phyloP scores from a whole-genome alignment of 2,888 invertebrate species.

The Tetramorium bicarinatum region DNA sequence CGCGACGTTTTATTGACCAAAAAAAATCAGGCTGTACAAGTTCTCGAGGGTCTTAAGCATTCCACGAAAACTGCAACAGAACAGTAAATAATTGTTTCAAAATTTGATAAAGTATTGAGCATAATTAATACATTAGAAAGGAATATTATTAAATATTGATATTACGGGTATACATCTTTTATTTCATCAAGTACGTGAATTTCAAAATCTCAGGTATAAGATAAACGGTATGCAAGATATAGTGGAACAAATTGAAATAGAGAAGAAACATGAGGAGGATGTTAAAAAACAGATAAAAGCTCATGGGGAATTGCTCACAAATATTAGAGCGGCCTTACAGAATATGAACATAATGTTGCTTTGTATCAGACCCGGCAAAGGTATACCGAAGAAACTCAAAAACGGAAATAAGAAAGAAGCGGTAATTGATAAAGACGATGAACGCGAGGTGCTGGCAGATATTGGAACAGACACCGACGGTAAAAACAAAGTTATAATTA shows the following conservation, averaged over 20 bases:
- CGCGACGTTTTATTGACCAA: slow-evolving; percentile 87
- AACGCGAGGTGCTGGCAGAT: too few relatives aligned
- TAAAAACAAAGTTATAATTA: slow-evolving; percentile 20
- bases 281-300: slow-evolving; percentile 86
- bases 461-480: too few relatives aligned
- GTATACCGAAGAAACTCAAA: slow-evolving; percentile 28
- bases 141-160: background rate
- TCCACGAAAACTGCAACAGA: slow-evolving; percentile 79
- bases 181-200: slow-evolving; percentile 21
- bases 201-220: slow-evolving; percentile 86
- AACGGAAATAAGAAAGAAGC: background rate
- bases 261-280: slow-evolving; percentile 86
- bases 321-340: slow-evolving; percentile 88
- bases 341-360: slow-evolving; percentile 88
- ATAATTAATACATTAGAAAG: background rate
- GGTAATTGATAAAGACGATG: slow-evolving; percentile 45
- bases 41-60: slow-evolving; percentile 87
- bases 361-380: slow-evolving; percentile 73
- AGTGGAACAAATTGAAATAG: slow-evolving; percentile 86
- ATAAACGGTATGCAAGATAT: slow-evolving; percentile 86
- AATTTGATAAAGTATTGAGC: background rate
- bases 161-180: background rate
- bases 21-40: slow-evolving; percentile 86
- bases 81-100: slow-evolving; percentile 73
- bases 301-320: slow-evolving; percentile 88